phyloP scores from a whole-genome alignment of 2,888 invertebrate species.

The Eristalis arbustorum region DNA sequence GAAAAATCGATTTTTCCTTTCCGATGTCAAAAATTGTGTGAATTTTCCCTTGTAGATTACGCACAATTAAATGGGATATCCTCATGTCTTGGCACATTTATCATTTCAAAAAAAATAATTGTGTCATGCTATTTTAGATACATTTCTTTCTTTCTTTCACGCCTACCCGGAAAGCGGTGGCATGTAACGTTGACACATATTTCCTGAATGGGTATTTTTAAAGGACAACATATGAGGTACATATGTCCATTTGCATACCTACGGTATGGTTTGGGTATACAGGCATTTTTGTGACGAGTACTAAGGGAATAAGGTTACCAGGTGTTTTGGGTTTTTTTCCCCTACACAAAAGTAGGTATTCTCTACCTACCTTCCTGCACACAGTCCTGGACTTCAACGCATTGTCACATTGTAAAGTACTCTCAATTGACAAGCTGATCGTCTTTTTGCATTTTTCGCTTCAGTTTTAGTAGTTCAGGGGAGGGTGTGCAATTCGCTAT shows the following conservation, averaged over 20 bases:
- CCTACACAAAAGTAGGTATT: neutral
- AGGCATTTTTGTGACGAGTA: neutral
- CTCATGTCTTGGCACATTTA: neutral
- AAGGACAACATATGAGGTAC: constrained; percentile 17
- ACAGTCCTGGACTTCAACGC: neutral
- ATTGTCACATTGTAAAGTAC: neutral
- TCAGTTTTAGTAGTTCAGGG: neutral
- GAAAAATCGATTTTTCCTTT: constrained; percentile 66
- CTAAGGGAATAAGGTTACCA: constrained; percentile 8
- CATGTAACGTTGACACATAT: constrained; percentile 31
- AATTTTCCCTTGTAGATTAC: constrained; percentile 29
- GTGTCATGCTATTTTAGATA: constrained; percentile 46
- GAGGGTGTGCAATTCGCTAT: neutral
- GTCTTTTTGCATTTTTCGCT: neutral
- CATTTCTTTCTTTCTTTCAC: constrained; percentile 1
- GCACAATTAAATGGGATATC: constrained; percentile 33
- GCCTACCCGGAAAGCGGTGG: neutral
- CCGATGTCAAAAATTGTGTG: constrained; percentile 51
- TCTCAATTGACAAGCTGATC: neutral
- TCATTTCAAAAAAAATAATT: constrained; percentile 38
- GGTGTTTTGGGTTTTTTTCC: neutral
- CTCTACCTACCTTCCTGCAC: neutral
- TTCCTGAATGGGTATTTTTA: constrained; percentile 19
- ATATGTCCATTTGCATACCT: neutral
- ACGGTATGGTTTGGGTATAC: neutral